Evolutionary conservation across 2,113 vertebrate species (phyloP), one percentile per base, ranked within the genome.

Genomic region (Leptosomus discolor): DNA sequence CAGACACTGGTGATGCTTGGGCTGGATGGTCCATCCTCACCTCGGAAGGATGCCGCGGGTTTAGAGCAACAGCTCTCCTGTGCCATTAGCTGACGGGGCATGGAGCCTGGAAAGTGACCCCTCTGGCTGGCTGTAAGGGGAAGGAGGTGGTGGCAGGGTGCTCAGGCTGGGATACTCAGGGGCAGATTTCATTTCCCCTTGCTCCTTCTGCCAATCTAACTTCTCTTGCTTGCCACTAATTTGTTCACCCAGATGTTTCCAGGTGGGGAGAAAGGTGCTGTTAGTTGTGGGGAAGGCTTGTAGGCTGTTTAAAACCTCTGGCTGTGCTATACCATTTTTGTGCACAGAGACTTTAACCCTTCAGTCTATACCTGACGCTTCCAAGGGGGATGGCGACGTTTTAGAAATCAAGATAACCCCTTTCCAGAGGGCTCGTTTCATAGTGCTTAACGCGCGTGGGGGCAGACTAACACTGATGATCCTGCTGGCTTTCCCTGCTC

Each of bases 401-500:
- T 63, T 36, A 13, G 32, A 75, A 81, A 39, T 1, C 19, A 79
- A 51, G 80, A 57, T 13, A 73, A 81, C 75, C 60, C 68, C 68
- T 86, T 93, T 91, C 43, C 68, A 56, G 60, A 50, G 70, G 56
- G 51, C 60, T 39, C 43, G 34, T 74, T 54, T 30, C 82, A 54
- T 69, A 26, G 23, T 37, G 37, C 48, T 71, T 71, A 29, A 73
- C 1, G 12, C 2, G 12, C 37, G 54, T 37, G 54, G 82, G 69
- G 48, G 46, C 79, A 86, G 78, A 96, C 96, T 96, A 96, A 96
- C 91, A 65, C 71, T n/a, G 84, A 45, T 48, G 90, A 88, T 77
- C 70, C 77, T 20, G 84, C 94, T 93, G 90, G 81, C 91, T 96
- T 95, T 75, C 85, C 89, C 73, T 53, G 75, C 94, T 97, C 76